Conservation (phyloP, 2,113 vertebrate genomes). For the Mastomys natalensis region DNA sequence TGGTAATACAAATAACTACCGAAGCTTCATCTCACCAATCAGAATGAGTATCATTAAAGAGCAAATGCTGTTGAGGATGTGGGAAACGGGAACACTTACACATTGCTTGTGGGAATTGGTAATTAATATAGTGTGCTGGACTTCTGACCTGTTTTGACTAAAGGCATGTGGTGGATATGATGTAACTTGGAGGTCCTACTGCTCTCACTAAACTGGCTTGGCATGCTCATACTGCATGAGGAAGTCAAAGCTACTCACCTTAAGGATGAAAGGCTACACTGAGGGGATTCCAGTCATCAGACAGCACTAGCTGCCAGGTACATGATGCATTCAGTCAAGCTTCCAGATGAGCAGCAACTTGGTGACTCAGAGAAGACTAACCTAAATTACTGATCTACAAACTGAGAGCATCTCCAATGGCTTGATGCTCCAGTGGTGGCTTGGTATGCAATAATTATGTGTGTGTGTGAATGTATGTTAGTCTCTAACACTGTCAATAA, state of each 20-base stretch:
- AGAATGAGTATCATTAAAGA: background rate
- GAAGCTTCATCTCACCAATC: background rate
- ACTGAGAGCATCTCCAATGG: background rate
- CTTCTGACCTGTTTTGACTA: slow-evolving; percentile 46
- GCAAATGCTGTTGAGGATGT: too few relatives aligned
- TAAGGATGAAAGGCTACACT: background rate
- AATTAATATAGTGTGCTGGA: background rate
- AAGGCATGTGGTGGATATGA: slow-evolving; percentile 9
- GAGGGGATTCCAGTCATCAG: background rate
- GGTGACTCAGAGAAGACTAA: background rate
- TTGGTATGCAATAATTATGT: background rate
- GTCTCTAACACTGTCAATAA: background rate
- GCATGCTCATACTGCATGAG: background rate
- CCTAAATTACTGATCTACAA: slow-evolving; percentile 22
- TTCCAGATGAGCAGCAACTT: background rate
- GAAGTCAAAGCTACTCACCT: background rate
- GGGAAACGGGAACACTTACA: background rate
- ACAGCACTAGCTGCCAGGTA: background rate
- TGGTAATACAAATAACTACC: background rate
- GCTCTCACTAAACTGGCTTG: background rate
- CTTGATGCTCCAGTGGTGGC: background rate
- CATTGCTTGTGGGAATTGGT: background rate
- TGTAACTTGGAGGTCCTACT: background rate
- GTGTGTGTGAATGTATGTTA: background rate
- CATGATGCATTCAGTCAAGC: background rate